These are phyloP conservation scores for Bicyclus anynana DNA, from an alignment of 1,140 invertebrate genomes.

Conservation along the genomic window DNA sequence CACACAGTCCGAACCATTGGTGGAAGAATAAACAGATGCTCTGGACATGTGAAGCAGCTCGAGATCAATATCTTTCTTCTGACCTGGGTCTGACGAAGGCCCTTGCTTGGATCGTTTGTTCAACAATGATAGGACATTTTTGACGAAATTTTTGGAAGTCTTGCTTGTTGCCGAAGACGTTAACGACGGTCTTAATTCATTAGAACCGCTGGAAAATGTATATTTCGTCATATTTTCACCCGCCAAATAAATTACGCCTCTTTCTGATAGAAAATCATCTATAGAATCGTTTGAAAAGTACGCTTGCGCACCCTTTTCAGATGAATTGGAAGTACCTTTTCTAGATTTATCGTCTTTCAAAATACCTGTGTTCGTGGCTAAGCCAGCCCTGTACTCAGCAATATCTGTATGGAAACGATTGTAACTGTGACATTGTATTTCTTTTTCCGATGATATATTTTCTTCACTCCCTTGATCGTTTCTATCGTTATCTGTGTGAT, in stretches of 20 bases:
- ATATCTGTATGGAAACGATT: constrained; percentile 23
- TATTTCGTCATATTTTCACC: constrained; percentile 56
- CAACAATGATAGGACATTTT: constrained; percentile 44
- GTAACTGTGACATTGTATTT: constrained; percentile 52
- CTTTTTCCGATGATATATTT: constrained; percentile 42
- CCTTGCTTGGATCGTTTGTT: constrained; percentile 36
- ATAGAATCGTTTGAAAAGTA: constrained; percentile 62
- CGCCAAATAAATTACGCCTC: constrained; percentile 41
- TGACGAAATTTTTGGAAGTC: constrained; percentile 56
- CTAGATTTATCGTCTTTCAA: constrained; percentile 27
- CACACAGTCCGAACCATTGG: constrained; percentile 37
- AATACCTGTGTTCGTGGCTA: constrained; percentile 15
- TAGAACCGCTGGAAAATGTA: constrained; percentile 36
- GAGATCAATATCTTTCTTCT: constrained; percentile 39
- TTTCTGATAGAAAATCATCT: constrained; percentile 56
- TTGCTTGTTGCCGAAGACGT: constrained; percentile 38
- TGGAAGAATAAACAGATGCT: constrained; percentile 47
- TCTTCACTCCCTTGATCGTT: constrained; percentile 14
- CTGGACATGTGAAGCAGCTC: constrained; percentile 58
- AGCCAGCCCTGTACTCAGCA: constrained; percentile 23
- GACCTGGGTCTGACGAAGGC: constrained; percentile 48
- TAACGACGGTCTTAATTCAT: constrained; percentile 29
- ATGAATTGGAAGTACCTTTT: constrained; percentile 28
- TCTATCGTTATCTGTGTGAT: constrained; percentile 16
- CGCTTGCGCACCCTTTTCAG: constrained; percentile 50